Evolutionary conservation across 1,140 invertebrate species (phyloP).

Genomic region (Tribolium castaneum): DNA sequence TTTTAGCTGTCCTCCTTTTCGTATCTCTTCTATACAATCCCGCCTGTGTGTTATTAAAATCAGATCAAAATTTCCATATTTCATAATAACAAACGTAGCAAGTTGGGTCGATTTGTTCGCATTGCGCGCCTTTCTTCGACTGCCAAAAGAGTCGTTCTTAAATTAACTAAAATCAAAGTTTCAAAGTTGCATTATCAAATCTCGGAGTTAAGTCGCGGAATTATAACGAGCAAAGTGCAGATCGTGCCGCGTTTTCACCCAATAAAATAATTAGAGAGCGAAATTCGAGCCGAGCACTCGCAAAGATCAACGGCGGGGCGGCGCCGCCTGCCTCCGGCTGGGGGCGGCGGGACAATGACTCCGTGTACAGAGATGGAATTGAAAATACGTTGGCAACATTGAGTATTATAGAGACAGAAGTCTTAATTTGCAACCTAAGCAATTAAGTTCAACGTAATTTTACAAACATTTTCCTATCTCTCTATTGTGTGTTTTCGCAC

Average conservation of each 20-base stretch:
- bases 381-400: too few species aligned
- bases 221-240: constrained; percentile 46
- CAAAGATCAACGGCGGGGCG: constrained; percentile 24
- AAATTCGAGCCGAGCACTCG: constrained; percentile 41
- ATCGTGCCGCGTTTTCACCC: constrained; percentile 49
- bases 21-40: constrained; percentile 12
- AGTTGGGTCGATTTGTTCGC: constrained; percentile 7
- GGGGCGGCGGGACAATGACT: background rate
- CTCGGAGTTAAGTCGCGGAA: constrained; percentile 36
- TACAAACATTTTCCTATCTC: too few species aligned
- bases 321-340: background rate
- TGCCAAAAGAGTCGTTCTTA: constrained; percentile 20
- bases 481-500: too few species aligned
- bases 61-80: constrained; percentile 25
- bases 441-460: too few species aligned
- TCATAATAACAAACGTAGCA: constrained; percentile 16
- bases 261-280: constrained; percentile 48
- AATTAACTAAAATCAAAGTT: constrained; percentile 43
- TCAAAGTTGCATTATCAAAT: constrained; percentile 43
- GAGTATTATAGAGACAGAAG: too few species aligned
- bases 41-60: constrained; percentile 19
- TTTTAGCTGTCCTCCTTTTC: constrained; percentile 1
- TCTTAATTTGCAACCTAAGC: too few species aligned
- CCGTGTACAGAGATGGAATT: background rate
- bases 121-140: background rate